These are phyloP conservation scores for Scaptomyza tumidula DNA, from an alignment of 2,888 invertebrate species.

Conservation along the genomic window DNA sequence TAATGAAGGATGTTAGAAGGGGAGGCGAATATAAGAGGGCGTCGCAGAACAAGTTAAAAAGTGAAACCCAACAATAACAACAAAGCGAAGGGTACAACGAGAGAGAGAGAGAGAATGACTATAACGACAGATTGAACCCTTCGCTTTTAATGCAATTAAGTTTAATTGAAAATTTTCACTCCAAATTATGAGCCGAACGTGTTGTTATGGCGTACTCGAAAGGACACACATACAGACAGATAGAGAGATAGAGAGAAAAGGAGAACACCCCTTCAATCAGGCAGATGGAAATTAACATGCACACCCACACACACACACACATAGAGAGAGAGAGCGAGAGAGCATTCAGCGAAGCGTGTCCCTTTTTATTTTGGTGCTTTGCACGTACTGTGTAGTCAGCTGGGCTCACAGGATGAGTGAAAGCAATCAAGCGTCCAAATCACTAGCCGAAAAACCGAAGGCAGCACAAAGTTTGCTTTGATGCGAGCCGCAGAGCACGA, in stretches of 20 bases:
- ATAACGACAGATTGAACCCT: slow-evolving; percentile 79
- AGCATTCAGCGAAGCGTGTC: slow-evolving; percentile 35
- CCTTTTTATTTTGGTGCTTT: slow-evolving; percentile 61
- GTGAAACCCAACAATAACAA: slow-evolving; percentile 35
- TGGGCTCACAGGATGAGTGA: slow-evolving; percentile 56
- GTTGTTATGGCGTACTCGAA: slow-evolving; percentile 58
- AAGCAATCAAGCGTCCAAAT: slow-evolving; percentile 80
- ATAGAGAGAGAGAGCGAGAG: slow-evolving; percentile 8
- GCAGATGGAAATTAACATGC: slow-evolving; percentile 78
- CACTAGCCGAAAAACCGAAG: slow-evolving; percentile 71
- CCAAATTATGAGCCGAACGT: slow-evolving; percentile 80
- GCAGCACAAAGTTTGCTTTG: slow-evolving; percentile 73
- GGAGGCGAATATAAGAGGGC: not conserved
- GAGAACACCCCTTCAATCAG: slow-evolving; percentile 67
- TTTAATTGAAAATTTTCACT: slow-evolving; percentile 81
- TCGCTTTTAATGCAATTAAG: slow-evolving; percentile 81
- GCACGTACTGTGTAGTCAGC: slow-evolving; percentile 58
- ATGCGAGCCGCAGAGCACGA: slow-evolving; percentile 51
- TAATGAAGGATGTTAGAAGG: slow-evolving; percentile 44
- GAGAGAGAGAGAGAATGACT: slow-evolving; percentile 29
- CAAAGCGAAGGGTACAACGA: not conserved
- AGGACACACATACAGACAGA: slow-evolving; percentile 11
- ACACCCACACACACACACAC: slow-evolving; percentile 41
- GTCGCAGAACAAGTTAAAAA: slow-evolving; percentile 54
- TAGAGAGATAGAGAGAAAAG: slow-evolving; percentile 5